Evolutionary conservation across 2,113 vertebrate species (phyloP).

Genomic region (Mobula hypostoma): DNA sequence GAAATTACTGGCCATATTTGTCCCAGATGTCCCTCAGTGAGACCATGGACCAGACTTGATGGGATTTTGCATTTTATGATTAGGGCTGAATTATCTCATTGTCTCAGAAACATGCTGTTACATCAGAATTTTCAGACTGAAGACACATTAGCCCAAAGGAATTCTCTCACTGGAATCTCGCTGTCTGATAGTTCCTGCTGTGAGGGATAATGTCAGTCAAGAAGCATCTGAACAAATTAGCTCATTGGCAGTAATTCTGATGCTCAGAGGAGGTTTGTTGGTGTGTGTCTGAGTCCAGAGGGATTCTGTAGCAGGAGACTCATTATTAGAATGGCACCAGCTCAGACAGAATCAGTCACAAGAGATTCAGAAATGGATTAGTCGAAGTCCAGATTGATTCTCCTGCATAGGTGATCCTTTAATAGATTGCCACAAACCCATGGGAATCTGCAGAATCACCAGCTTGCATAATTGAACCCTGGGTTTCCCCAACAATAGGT

Average conservation of each 20-base stretch:
- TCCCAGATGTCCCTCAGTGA: not conserved
- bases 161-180: constrained; percentile 13
- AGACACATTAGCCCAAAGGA: not conserved
- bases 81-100: not conserved
- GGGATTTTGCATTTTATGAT: not conserved
- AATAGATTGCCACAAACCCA: not conserved
- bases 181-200: not conserved
- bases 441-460: not conserved
- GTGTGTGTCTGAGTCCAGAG: not conserved
- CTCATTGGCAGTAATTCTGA: not conserved
- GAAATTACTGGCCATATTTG: not conserved
- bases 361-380: not conserved
- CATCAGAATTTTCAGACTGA: not conserved
- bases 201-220: not conserved
- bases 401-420: not conserved
- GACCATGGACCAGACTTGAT: not conserved
- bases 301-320: not conserved
- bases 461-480: not conserved
- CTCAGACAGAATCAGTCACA: not conserved
- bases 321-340: not conserved
- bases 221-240: not conserved
- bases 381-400: not conserved
- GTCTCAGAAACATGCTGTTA: not conserved
- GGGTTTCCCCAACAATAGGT: not conserved
- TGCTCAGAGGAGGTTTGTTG: not conserved